Evolutionary conservation across 2,113 vertebrate genomes (phyloP).

Genomic region (Colaptes auratus): DNA sequence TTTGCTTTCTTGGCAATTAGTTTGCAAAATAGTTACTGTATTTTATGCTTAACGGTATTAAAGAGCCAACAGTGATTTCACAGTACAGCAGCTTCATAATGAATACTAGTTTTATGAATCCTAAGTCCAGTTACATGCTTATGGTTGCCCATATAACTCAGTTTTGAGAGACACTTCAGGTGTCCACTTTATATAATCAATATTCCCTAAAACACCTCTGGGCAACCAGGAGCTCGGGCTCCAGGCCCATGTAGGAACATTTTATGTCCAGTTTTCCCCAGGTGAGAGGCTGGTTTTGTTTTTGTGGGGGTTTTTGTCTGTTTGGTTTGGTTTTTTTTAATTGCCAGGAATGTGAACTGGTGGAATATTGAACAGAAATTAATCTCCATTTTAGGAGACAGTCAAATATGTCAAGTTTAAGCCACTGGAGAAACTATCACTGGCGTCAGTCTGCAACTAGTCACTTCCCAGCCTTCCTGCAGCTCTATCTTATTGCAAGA

Average conservation of each 20-base stretch:
- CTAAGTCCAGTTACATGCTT: not conserved
- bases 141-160: not conserved
- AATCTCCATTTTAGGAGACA: not conserved
- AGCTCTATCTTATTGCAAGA: not conserved
- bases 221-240: not conserved
- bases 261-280: not conserved
- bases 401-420: not conserved
- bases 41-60: constrained; percentile 58
- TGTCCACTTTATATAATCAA: not conserved
- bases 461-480: not conserved
- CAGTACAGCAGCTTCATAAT: constrained; percentile 39
- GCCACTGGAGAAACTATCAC: not conserved
- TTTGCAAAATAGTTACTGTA: constrained; percentile 45
- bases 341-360: not conserved
- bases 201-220: not conserved
- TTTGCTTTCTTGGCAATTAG: constrained; percentile 48
- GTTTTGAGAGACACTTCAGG: not conserved
- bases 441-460: not conserved
- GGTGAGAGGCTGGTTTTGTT: rapidly evolving
- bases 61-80: constrained; percentile 52
- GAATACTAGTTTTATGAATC: constrained; percentile 34
- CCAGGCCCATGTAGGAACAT: not conserved
- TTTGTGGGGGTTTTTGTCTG: too few species aligned
- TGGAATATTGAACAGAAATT: not conserved
- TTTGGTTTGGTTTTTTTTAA: not conserved